Percentiles rank a stretch among this genome's conserved stretches.
These are phyloP conservation scores for Oreochromis mossambicus DNA, from an alignment of 2,797 vertebrate genomes.

Conservation along the genomic window DNA sequence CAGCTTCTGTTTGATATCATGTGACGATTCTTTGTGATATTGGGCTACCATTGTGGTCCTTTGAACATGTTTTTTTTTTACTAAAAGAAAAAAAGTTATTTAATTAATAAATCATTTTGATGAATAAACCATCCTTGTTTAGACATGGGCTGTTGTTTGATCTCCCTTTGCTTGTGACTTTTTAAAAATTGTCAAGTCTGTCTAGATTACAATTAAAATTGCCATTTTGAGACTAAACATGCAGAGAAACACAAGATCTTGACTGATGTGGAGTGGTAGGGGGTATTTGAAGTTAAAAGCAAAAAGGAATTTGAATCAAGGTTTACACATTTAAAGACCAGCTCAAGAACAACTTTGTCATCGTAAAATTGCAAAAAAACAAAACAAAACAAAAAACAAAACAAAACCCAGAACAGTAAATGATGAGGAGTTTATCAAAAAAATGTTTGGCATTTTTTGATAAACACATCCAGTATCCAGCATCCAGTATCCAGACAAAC, in stretches of 20 bases:
- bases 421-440: not conserved
- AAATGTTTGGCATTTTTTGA: too few relatives aligned
- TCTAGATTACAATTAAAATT: not conserved
- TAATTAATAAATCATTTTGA: not conserved
- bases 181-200: not conserved
- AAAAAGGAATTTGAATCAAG: not conserved
- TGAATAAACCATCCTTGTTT: not conserved
- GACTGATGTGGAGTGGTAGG: not conserved
- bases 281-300: not conserved
- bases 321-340: not conserved
- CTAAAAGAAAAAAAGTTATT: not conserved
- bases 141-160: not conserved
- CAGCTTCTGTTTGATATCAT: not conserved
- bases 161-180: not conserved
- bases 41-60: not conserved
- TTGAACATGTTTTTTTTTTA: not conserved
- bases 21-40: not conserved
- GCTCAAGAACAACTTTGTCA: not conserved
- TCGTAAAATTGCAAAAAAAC: not conserved
- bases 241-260: not conserved
- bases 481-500: not conserved
- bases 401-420: not conserved
- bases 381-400: accelerated
- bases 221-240: not conserved
- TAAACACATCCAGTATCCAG: too few relatives aligned